Evolutionary conservation across 1,140 invertebrate genomes (phyloP).

Genomic region (Zaprionus inermis): DNA sequence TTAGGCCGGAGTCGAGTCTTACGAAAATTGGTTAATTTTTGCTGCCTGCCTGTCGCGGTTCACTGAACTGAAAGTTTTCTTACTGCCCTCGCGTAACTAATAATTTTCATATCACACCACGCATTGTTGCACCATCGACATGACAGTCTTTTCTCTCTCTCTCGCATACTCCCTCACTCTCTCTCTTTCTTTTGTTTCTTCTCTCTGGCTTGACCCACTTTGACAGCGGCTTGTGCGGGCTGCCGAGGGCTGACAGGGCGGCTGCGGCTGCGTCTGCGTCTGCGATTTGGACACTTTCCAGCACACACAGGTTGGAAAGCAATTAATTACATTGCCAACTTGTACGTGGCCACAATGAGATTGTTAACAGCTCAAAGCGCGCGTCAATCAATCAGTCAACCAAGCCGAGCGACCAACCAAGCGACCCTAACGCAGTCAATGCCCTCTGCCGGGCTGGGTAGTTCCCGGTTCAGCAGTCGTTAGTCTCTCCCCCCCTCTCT

Average conservation of each 20-base stretch:
- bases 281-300: conserved; percentile 45
- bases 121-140: conserved; percentile 39
- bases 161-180: background rate
- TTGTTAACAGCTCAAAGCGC: conserved; percentile 72
- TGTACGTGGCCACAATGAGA: conserved; percentile 62
- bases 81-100: conserved; percentile 24
- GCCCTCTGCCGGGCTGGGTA: background rate
- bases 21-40: conserved; percentile 50
- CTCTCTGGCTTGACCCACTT: conserved; percentile 62
- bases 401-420: conserved; percentile 22
- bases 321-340: conserved; percentile 78
- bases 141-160: too few species aligned
- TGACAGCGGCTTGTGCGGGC: conserved; percentile 33
- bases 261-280: background rate
- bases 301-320: conserved; percentile 59
- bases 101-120: conserved; percentile 50
- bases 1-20: conserved; percentile 48
- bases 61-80: conserved; percentile 52
- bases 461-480: conserved; percentile 43
- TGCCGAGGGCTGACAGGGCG: conserved; percentile 12
- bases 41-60: conserved; percentile 44
- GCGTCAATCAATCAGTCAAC: conserved; percentile 74
- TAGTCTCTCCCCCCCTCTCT: conserved; percentile 40
- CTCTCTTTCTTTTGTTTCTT: conserved; percentile 17
- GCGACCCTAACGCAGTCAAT: conserved; percentile 3